A percentile compares a stretch with the other conserved stretches of the same genome.
Conservation (phyloP, 1,140 invertebrate species). For the Ooceraea biroi region DNA sequence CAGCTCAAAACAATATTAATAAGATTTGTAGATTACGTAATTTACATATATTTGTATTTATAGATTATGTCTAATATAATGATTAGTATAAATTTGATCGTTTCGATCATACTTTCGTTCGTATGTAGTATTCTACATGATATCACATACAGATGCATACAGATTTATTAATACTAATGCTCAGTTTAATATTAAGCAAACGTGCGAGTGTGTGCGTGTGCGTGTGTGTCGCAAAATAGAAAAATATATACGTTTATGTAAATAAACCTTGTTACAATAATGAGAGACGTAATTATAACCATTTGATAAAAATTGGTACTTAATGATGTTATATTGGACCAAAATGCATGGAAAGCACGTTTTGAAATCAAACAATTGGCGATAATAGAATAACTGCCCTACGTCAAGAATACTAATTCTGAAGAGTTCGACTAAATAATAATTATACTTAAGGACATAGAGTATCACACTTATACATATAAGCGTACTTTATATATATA, state of each 20-base stretch:
- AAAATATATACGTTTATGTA: conserved; percentile 65
- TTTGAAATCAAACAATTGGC: conserved; percentile 76
- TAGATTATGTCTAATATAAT: conserved; percentile 48
- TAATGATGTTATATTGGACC: conserved; percentile 78
- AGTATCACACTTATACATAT: conserved; percentile 55
- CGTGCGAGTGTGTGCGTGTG: conserved; percentile 50
- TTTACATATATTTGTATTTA: conserved; percentile 31
- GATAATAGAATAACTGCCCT: conserved; percentile 76
- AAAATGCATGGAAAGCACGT: conserved; percentile 71
- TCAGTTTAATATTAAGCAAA: conserved; percentile 69
- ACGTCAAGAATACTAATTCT: conserved; percentile 52
- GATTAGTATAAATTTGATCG: conserved; percentile 39
- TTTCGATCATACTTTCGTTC: conserved; percentile 28
- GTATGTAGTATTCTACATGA: conserved; percentile 31
- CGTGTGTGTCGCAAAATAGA: conserved; percentile 32
- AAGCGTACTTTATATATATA: conserved; percentile 73
- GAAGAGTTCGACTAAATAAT: conserved; percentile 28
- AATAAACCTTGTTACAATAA: conserved; percentile 76
- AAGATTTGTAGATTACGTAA: conserved; percentile 41
- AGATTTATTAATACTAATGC: conserved; percentile 55
- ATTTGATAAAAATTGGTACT: conserved; percentile 67
- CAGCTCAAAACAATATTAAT: conserved; percentile 43
- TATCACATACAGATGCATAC: conserved; percentile 31
- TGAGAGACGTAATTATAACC: conserved; percentile 77
- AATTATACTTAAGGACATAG: conserved; percentile 51